Evolutionary conservation across 2,113 vertebrate genomes (phyloP), one percentile per base, ranked within the genome.

Genomic region (Guaruba guarouba): DNA sequence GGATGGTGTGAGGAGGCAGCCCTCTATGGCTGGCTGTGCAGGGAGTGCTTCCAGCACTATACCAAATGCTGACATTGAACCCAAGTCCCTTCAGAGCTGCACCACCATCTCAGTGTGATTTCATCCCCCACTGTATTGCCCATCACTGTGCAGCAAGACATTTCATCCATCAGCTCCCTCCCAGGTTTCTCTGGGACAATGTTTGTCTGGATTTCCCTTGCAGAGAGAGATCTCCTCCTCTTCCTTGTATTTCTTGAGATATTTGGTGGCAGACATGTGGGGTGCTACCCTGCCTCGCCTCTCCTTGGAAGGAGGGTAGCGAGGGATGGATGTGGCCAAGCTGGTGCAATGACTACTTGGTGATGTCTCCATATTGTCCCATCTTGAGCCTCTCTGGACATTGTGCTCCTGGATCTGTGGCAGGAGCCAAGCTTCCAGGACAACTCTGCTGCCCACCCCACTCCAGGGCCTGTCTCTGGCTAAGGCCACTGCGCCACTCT

Each of bases 61-160:
- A 27, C 9, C 66, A 28, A 27, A 8, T 10, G 11, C 59, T 23
- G 41, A 20, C 39, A 9, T 39, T 37, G 29, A 59, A n/a, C 64
- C 20, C 55, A 64, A 55, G 63, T 16, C n/a, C 28, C 25, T 59
- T 13, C 28, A 17, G 43, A 82, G 11, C 29, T 18, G 13, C 33
- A 10, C 16, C 8, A 0, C 31, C 6, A 2, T 15, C 33, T 51
- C 46, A 6, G 2, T 0, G 0, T 4, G 12, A 6, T n/a, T n/a
- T 48, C 7, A 6, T 27, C 23, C 22, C 37, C 3, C 28, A 14
- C 29, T 1, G 0, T 1, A 1, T 11, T 7, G 35, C 25, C 15
- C 37, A 2, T 33, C 1, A 4, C 70, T 24, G 27, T 23, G 51
- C 31, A 8, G 41, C 17, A 18, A 29, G 12, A 20, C 43, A 41